Evolutionary conservation across 2,888 invertebrate genomes (phyloP).

Genomic region (Amblyjoppa proteus): DNA sequence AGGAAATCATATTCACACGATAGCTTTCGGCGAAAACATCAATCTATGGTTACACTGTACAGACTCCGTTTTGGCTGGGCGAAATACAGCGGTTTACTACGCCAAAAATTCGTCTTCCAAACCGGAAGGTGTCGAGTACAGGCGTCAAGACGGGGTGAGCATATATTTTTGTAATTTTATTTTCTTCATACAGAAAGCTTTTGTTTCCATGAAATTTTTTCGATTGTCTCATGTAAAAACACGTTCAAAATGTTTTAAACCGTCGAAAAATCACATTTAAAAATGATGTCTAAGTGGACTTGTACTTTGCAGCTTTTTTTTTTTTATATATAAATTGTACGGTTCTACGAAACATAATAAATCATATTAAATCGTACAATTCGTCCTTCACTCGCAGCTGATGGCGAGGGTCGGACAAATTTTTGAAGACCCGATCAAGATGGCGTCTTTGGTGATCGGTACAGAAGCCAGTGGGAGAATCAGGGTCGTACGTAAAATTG

Average conservation of each 20-base stretch:
- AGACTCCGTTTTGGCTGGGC: conserved; percentile 41
- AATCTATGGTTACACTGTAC: conserved; percentile 57
- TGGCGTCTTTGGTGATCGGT: conserved; percentile 51
- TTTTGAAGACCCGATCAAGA: conserved; percentile 23
- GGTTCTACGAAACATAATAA: neutral
- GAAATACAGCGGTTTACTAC: conserved; percentile 55
- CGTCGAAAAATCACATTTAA: too few relatives aligned
- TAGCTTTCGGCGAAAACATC: conserved; percentile 56
- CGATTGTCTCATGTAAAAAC: too few relatives aligned
- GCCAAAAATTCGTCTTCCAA: neutral
- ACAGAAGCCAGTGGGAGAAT: conserved; percentile 22
- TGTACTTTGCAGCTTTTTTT: too few relatives aligned
- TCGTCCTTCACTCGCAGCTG: neutral
- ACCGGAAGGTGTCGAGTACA: neutral
- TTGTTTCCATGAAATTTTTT: neutral
- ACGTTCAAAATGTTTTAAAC: too few relatives aligned
- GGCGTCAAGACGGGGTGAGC: conserved; percentile 17
- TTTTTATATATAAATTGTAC: too few relatives aligned
- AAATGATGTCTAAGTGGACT: too few relatives aligned
- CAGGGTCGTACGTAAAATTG: conserved; percentile 30
- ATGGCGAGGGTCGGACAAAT: conserved; percentile 32
- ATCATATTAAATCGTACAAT: neutral
- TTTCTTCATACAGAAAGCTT: too few relatives aligned
- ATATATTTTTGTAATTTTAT: neutral
- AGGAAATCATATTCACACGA: conserved; percentile 35